phyloP scores from a whole-genome alignment of 2,888 invertebrate species.

The Miltochrista miniata region DNA sequence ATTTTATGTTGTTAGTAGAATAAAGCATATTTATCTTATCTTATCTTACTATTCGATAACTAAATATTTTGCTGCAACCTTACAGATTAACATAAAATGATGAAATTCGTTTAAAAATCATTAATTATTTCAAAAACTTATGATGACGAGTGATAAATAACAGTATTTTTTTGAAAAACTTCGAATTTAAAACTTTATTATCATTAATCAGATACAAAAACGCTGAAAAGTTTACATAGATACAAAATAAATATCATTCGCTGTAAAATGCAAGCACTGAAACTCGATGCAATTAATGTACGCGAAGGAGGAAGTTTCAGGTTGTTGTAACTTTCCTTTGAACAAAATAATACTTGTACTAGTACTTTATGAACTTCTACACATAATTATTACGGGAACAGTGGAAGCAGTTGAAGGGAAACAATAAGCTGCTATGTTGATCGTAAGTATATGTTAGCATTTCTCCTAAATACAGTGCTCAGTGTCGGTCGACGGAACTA shows the following conservation, averaged over 20 bases:
- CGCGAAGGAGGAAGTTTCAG: slow-evolving; percentile 32
- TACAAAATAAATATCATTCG: slow-evolving; percentile 22
- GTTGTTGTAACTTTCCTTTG: not conserved
- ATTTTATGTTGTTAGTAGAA: no score
- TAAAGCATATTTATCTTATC: no score
- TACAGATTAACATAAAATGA: no score
- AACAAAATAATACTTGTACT: slow-evolving; percentile 9
- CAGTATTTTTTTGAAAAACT: not conserved
- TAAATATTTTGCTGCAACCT: no score
- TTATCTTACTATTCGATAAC: no score
- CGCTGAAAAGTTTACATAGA: slow-evolving; percentile 2
- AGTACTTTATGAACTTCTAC: slow-evolving; percentile 4
- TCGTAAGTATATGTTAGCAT: no score
- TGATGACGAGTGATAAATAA: not conserved
- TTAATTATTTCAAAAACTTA: no score
- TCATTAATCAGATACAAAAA: not conserved
- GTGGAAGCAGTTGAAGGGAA: not conserved
- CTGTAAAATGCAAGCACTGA: slow-evolving; percentile 17
- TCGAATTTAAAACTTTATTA: not conserved
- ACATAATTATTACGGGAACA: slow-evolving; percentile 4
- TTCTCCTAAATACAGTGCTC: no score
- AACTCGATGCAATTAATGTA: slow-evolving; percentile 47
- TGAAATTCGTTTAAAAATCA: no score
- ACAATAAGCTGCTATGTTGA: not conserved
- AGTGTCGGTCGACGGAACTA: no score